These are phyloP conservation scores for Agrenia bidenticulata DNA, from an alignment of 2,888 invertebrate species.

Conservation along the genomic window DNA sequence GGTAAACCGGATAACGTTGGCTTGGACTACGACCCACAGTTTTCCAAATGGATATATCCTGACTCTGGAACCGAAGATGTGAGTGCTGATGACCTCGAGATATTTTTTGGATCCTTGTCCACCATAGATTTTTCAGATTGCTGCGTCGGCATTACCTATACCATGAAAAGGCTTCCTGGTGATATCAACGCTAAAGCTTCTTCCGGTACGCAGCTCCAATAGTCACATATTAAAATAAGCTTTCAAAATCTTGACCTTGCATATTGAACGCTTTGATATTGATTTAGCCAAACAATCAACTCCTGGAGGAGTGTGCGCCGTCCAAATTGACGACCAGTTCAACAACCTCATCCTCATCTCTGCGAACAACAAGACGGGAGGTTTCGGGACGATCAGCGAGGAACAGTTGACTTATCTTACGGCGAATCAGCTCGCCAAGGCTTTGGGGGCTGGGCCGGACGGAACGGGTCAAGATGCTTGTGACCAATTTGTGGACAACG, in stretches of 20 bases:
- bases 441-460: conserved; percentile 44
- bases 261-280: too few relatives aligned
- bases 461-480: conserved; percentile 42
- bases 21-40: conserved; percentile 39
- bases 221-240: too few relatives aligned
- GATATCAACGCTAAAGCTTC: conserved; percentile 29
- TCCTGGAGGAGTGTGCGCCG: conserved; percentile 32
- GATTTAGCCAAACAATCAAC: too few relatives aligned
- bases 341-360: conserved; percentile 49
- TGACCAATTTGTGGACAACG: conserved; percentile 43
- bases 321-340: conserved; percentile 26
- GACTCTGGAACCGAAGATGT: conserved; percentile 28
- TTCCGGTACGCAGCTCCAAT: too few relatives aligned
- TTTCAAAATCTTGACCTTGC: too few relatives aligned
- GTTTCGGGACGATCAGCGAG: conserved; percentile 28
- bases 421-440: conserved; percentile 42
- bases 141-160: conserved; percentile 49
- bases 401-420: conserved; percentile 42
- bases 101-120: conserved; percentile 36
- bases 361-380: conserved; percentile 38
- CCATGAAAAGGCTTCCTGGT: conserved; percentile 47
- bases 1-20: conserved; percentile 46
- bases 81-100: conserved; percentile 38
- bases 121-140: conserved; percentile 45
- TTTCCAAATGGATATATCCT: conserved; percentile 26